Percentiles rank a stretch among this genome's conserved stretches.
Conservation (phyloP, 2,888 invertebrate genomes). For the Odontocolon sp. region DNA sequence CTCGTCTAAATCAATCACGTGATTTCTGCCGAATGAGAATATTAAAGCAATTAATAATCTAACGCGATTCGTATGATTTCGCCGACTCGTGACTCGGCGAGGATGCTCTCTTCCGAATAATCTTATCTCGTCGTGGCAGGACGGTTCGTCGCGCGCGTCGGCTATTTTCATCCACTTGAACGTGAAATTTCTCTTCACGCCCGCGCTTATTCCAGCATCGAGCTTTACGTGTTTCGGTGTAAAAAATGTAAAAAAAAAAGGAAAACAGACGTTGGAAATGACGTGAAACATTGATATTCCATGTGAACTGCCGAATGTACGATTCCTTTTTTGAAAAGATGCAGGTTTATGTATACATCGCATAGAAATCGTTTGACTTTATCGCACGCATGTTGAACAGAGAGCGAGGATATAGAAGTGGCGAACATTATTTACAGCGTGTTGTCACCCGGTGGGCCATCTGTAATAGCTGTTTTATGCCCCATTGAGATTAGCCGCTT, state of each 20-base stretch:
- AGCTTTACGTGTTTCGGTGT: conserved; percentile 20
- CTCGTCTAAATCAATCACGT: background rate
- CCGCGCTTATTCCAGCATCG: conserved; percentile 28
- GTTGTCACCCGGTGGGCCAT: conserved; percentile 78
- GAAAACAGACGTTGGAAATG: conserved; percentile 43
- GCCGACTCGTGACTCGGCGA: conserved; percentile 7
- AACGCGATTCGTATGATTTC: conserved; percentile 18
- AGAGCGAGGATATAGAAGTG: conserved; percentile 52
- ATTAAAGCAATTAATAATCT: background rate
- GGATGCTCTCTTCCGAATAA: conserved; percentile 44
- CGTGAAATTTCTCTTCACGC: conserved; percentile 1
- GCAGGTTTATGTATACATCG: conserved; percentile 37
- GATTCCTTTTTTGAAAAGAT: conserved; percentile 38
- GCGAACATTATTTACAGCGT: conserved; percentile 72
- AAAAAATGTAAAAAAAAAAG: conserved; percentile 41
- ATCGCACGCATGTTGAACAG: conserved; percentile 23
- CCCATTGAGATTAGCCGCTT: conserved; percentile 76
- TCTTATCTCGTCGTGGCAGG: conserved; percentile 52
- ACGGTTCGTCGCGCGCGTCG: conserved; percentile 36
- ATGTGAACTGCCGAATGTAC: background rate
- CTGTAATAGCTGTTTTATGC: conserved; percentile 79
- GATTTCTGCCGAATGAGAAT: background rate
- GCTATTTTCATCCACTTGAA: conserved; percentile 21
- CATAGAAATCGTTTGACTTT: conserved; percentile 27
- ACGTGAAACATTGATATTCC: conserved; percentile 15